Evolutionary conservation across 1,140 invertebrate species (phyloP).

Genomic region (Whitmania pigra): DNA sequence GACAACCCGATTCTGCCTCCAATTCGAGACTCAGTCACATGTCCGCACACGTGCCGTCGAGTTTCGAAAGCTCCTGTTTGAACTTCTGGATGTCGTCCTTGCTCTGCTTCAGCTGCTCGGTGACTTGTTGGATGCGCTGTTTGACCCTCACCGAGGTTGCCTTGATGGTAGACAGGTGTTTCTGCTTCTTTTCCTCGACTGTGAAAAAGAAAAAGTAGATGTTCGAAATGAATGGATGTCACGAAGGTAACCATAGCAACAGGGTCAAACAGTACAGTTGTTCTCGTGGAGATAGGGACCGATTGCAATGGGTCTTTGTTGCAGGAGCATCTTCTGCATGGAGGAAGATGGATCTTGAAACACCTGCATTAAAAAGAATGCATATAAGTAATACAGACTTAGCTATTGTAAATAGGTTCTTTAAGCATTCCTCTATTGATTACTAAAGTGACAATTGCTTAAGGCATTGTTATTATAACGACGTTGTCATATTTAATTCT

Average conservation of each 20-base stretch:
- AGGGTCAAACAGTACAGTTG: conserved; percentile 56
- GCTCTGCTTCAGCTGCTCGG: conserved; percentile 72
- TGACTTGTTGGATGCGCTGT: conserved; percentile 67
- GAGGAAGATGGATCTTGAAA: conserved; percentile 84
- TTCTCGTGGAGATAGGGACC: conserved; percentile 71
- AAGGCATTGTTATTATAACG: background rate
- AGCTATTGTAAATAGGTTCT: no score
- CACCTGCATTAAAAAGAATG: conserved; percentile 42
- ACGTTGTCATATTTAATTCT: no score
- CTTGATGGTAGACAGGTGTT: conserved; percentile 62
- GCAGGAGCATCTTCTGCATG: conserved; percentile 76
- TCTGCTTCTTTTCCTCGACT: conserved; percentile 83
- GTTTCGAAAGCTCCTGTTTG: conserved; percentile 68
- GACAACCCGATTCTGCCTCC: no score
- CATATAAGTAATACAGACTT: background rate
- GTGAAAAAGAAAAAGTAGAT: conserved; percentile 28
- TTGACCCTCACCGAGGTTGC: conserved; percentile 70
- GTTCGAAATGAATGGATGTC: background rate
- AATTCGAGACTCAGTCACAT: background rate
- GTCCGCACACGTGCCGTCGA: conserved; percentile 29
- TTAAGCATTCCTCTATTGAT: no score
- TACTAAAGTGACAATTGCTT: no score
- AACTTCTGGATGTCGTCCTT: conserved; percentile 79
- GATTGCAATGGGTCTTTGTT: conserved; percentile 58
- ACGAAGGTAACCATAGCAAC: background rate